Conservation (phyloP, 2,113 vertebrate genomes). For the Nibea coibor region DNA sequence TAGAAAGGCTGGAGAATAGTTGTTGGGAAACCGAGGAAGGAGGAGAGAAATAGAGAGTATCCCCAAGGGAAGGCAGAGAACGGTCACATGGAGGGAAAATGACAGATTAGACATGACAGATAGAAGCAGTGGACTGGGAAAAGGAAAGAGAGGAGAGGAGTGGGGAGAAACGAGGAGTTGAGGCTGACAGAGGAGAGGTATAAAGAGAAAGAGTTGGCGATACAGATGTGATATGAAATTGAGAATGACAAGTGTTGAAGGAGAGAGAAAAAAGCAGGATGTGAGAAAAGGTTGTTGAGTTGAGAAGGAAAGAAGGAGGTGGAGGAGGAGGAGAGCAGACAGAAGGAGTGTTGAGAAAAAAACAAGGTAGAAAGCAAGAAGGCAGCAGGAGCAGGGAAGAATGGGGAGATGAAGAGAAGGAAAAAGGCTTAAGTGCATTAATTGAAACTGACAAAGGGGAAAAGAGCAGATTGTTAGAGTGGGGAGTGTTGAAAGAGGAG, state of each 20-base stretch:
- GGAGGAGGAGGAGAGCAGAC: background rate
- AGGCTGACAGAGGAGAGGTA: background rate
- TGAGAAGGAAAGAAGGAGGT: background rate
- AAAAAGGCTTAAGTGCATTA: background rate
- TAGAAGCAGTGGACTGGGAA: background rate
- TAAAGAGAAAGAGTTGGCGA: too few species aligned
- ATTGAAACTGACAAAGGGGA: slow-evolving; percentile 5
- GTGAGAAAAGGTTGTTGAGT: background rate
- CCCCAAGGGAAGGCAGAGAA: background rate
- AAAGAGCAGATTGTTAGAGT: slow-evolving; percentile 19
- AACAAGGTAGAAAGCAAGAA: background rate
- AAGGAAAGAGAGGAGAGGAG: background rate
- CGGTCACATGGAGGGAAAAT: background rate
- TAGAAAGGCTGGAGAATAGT: background rate
- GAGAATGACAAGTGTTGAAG: background rate
- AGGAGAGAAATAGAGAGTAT: background rate
- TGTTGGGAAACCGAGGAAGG: background rate
- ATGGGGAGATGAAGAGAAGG: background rate
- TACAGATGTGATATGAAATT: background rate
- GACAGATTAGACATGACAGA: slow-evolving; percentile 1
- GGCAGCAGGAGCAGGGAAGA: background rate
- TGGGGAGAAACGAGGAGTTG: background rate
- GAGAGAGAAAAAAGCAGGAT: background rate
- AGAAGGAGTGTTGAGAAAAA: background rate
- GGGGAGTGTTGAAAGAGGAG: slow-evolving; percentile 57